Evolutionary conservation across 2,888 invertebrate genomes (phyloP).

Genomic region (Ellobium chinense): DNA sequence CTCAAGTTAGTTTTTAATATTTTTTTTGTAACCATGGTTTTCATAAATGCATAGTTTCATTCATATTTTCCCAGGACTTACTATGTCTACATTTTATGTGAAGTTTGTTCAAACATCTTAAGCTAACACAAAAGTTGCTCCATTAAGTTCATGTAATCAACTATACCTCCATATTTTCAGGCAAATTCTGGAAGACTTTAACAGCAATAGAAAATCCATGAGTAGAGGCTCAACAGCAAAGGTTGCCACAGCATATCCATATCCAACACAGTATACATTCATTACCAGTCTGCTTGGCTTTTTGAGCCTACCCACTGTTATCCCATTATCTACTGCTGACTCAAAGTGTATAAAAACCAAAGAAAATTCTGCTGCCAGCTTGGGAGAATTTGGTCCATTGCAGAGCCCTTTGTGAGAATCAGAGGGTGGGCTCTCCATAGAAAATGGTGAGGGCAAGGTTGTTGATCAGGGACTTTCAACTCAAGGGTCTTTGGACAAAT

Average conservation of each 20-base stretch:
- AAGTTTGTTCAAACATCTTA: no score
- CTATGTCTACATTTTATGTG: no score
- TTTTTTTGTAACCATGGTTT: no score
- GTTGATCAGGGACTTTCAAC: neutral
- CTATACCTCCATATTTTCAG: no score
- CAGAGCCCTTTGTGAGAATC: slow-evolving; percentile 54
- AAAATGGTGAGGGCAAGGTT: neutral
- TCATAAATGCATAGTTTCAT: no score
- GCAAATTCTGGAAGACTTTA: slow-evolving; percentile 2
- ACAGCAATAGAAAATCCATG: slow-evolving; percentile 27
- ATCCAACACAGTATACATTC: neutral
- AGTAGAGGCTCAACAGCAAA: slow-evolving; percentile 7
- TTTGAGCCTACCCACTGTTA: neutral
- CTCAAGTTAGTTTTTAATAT: no score
- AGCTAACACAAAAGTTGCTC: no score
- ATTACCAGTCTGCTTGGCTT: neutral
- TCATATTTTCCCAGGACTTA: no score
- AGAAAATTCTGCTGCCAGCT: slow-evolving; percentile 65
- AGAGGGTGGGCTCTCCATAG: neutral
- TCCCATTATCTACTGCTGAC: neutral
- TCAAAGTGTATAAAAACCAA: neutral
- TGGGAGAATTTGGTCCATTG: slow-evolving; percentile 65
- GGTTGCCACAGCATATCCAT: slow-evolving; percentile 17
- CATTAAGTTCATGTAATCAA: no score
- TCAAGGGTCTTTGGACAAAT: neutral